These are phyloP conservation scores for Tetragonula clypearis DNA, from an alignment of 1,140 invertebrate genomes.

Conservation along the genomic window DNA sequence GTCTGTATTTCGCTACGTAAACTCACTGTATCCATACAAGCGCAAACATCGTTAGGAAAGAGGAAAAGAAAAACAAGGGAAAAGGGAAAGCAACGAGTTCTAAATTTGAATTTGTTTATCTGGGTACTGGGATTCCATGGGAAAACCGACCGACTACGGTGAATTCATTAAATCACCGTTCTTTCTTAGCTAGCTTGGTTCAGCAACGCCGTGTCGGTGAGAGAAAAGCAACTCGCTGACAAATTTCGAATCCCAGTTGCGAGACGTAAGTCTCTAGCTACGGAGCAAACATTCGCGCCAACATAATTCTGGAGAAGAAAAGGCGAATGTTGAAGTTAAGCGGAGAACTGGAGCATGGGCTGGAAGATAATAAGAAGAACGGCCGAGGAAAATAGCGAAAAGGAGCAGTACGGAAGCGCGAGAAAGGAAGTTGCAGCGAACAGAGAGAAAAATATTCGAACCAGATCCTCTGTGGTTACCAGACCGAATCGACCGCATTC, in stretches of 20 bases:
- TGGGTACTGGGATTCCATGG: not conserved
- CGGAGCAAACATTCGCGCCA: constrained; percentile 10
- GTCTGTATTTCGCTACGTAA: not conserved
- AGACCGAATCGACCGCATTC: not conserved
- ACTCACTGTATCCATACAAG: not conserved
- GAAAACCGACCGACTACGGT: not conserved
- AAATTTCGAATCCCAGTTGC: constrained; percentile 2
- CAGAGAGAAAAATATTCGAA: constrained; percentile 28
- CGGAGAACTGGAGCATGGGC: constrained; percentile 15
- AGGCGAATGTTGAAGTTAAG: constrained; percentile 19
- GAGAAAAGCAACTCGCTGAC: not conserved
- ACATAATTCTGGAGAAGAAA: constrained; percentile 9
- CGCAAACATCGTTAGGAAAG: too few species aligned
- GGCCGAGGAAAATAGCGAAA: constrained; percentile 2
- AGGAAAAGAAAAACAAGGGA: not conserved
- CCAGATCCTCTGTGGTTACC: too few species aligned
- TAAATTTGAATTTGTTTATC: constrained; percentile 28
- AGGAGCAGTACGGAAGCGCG: constrained; percentile 2
- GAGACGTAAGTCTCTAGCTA: not conserved
- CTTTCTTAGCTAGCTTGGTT: not conserved
- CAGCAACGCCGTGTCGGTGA: too few species aligned
- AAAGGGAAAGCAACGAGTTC: not conserved
- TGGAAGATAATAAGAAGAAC: constrained; percentile 32
- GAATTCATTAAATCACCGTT: not conserved
- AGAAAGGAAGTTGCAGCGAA: not conserved